Evolutionary conservation across 2,797 vertebrate species (phyloP), one percentile per base, ranked within the genome.

Genomic region (Neosilurus mollespiculum): DNA sequence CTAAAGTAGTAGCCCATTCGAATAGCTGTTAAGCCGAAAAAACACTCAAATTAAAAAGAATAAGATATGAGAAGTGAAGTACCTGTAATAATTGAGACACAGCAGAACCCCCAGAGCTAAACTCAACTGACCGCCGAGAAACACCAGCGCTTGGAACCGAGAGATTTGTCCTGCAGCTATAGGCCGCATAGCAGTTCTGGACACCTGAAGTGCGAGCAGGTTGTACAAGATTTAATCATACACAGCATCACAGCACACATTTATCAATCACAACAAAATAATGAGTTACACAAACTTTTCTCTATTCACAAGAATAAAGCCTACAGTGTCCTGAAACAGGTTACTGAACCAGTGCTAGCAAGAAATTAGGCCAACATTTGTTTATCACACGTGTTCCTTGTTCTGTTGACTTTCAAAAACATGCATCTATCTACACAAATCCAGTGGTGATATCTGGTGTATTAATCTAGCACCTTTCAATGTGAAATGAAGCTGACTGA

Each of bases 61-160:
- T 0, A 18, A 51, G 24, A 18, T 9, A 24, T 54, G n/a, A 15
- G 12, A 37, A 4, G 0, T 56, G 11, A 34, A n/a, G 0, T 90
- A 98, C 97, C 98, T 99, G 90, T 99, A 99, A 89, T 96, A 93
- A 92, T 99, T 99, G 81, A 99, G 94, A 88, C 95, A 97, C 59
- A 98, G 93, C 49, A 99, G 95, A 81, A 99, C 89, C 22, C 95
- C 94, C 5, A 99, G 93, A 0, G 96, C 96, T 89, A 98, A 91
- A 85, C 96, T 96, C 24, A 99, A 95, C 87, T 99, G 98, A 22
- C 95, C 97, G 0, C 96, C 97, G 0, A 99, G 94, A 85, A 98
- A 98, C 86, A 96, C 72, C 0, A 98, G 90, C 5, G 97, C 96
- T 80, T 96, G 96, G 83, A 95, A 94, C 81, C 30, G 92, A 64